Evolutionary conservation across 2,113 vertebrate genomes (phyloP).

Genomic region (Hypocryptadius cinnamomeus): DNA sequence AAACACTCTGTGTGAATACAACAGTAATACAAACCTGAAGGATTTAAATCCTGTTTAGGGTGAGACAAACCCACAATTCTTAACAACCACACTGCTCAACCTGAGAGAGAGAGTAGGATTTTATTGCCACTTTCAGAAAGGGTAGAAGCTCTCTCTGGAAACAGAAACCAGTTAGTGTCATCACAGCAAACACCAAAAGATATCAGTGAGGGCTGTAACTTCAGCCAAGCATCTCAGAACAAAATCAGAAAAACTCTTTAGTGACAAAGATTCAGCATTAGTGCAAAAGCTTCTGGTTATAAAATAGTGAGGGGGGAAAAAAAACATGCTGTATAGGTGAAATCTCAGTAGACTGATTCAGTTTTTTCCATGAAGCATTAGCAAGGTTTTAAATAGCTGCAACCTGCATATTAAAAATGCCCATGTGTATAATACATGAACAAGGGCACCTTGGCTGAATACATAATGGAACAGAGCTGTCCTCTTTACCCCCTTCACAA

Average conservation of each 20-base stretch:
- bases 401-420: slow-evolving; percentile 49
- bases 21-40: not conserved
- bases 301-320: not conserved
- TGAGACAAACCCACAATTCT: not conserved
- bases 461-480: slow-evolving; percentile 40
- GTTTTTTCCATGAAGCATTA: slow-evolving; percentile 33
- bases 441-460: slow-evolving; percentile 58
- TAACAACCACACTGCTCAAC: not conserved
- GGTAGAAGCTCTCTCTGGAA: not conserved
- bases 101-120: not conserved
- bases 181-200: not conserved
- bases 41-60: not conserved
- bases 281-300: not conserved
- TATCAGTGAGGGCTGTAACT: not conserved
- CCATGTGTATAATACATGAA: slow-evolving; percentile 39
- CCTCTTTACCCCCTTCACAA: slow-evolving; percentile 5
- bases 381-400: slow-evolving; percentile 40
- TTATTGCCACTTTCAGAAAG: not conserved
- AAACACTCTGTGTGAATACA: not conserved
- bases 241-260: not conserved
- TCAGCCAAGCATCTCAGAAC: not conserved
- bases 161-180: not conserved
- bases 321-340: not conserved
- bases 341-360: not conserved
- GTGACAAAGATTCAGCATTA: not conserved